Base-by-base conservation (phyloP, 53 echinoderm and acorn worm genomes). In the Arbacia lixula region DNA sequence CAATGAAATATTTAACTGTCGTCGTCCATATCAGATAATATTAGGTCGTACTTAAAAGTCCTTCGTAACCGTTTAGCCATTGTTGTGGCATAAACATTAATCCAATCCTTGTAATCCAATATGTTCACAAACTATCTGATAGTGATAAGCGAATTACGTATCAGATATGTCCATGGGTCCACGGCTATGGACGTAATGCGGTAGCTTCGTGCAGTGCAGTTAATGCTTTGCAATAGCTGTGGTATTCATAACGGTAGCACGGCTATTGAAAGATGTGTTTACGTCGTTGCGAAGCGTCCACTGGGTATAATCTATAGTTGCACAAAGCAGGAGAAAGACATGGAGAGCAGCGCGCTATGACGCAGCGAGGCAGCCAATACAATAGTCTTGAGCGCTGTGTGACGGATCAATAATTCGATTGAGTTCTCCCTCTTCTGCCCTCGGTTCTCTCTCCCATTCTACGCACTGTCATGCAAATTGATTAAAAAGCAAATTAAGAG, bases 251-350 rank as follows among this genome's bases (percentile, higher is more conserved):
- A 71, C 71, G 31, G 71, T n/a, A 41, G 71, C 71, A 22, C 39
- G 43, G 41, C 49, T 71, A 38, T 6, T 71, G 42, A 38, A 19
- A 54, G 36, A 78, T 60, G 41, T 78, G 79, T 78, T 78, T 78
- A 60, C 60, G 40, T 60, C 36, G 79, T 78, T 78, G 79, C 79
- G 79, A 60, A 41, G 79, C 79, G 39, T 78, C 79, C 60, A 58
- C 33, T 75, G 75, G 19, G 75, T 75, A 6, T 53, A 75, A 75
- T 75, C 75, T 38, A 75, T 75, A 75, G 75, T 17, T n/a, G 16
- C 35, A 75, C 75, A 75, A 75, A 53, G 55, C 6, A 12, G 75
- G 5, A 10, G 12, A 10, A 14, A 5, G 12, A 11, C 33, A 21
- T 38, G 30, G 52, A 32, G 53, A 40, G 30, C 40, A 71, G 71